Evolutionary conservation across 2,888 invertebrate genomes (phyloP), one percentile per base, ranked within the genome.

Genomic region (Hanleya hanleyi): DNA sequence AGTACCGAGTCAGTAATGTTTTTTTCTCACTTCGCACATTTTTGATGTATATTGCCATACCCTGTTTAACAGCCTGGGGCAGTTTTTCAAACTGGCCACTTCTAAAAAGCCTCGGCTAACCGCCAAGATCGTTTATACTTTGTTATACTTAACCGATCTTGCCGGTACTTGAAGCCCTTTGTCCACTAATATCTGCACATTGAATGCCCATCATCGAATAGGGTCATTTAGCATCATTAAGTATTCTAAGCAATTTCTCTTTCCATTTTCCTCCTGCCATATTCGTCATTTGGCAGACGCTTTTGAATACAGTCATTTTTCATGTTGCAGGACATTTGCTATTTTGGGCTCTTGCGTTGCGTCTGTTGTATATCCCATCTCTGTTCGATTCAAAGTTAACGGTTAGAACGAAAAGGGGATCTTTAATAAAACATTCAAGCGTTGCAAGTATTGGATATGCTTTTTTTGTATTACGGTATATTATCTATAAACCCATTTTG

Each of bases 221-320:
- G 7, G 57, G 57, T 57, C 57, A 57, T 57, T 57, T 57, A 57
- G 22, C 26, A 57, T 57, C 57, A 57, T 57, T 57, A 57, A 57
- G 26, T 32, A 26, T 57, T 57, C 57, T 29, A 57, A 22, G 57
- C 57, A 22, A 57, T 57, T 57, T 57, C 26, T 57, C 57, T 47
- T 47, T 26, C 57, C 29, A 57, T 57, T 57, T 32, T 29, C 32
- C 29, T 3, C 57, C 29, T 29, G 22, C 57, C 32, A 57, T 22
- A 57, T 57, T 29, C 57, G 29, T 57, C 57, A 57, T 29, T 29
- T 26, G 12, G 22, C n/a, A n/a, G n/a, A n/a, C n/a, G n/a, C n/a
- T n/a, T n/a, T n/a, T n/a, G n/a, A n/a, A n/a, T n/a, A n/a, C n/a
- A n/a, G n/a, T n/a, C n/a, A n/a, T n/a, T n/a, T n/a, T n/a, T n/a